Base-by-base conservation (phyloP, 2,797 vertebrate species). In the Streptopelia turtur region DNA sequence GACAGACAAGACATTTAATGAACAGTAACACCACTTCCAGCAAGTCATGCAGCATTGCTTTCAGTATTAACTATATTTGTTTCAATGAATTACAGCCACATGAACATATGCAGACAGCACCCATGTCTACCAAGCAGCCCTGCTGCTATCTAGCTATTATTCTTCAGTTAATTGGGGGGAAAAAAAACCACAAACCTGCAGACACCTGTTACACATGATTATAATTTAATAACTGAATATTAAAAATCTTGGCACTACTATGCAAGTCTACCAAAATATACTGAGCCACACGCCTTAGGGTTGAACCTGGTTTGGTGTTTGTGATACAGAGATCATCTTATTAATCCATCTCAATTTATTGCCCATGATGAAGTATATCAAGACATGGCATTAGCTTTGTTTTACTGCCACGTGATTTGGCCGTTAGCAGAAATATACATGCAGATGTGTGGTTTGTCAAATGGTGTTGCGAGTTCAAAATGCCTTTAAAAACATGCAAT, bases 401-500 rank as follows among this genome's bases (percentile, higher is more conserved):
- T 77, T 78, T 30, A 52, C 20, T 16, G 45, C 31, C 66, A 22
- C 0, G 2, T 13, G 16, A 39, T 37, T n/a, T 68, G 35, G 49
- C 41, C 11, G 2, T 61, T 57, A 41, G 61, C 74, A 27, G 50
- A 7, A 52, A 52, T 1, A 2, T 47, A 25, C 2, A 1, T 1
- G 24, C 21, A 37, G 56, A 45, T 0, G 0, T 10, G 27, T 16
- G 1, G 3, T 55, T 91, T 81, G 13, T 53, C 30, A 49, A 53
- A 53, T 3, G 13, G 10, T 8, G 9, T 14, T 43, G 20, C 37
- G 31, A 31, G 63, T 60, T 83, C 61, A 60, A 35, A 49, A 39
- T 11, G 10, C 43, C 31, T 78, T 66, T 23, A 52, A 56, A 33
- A 88, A 56, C 21, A 12, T 1, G 3, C 59, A 65, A 43, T 33